Conservation (phyloP, 2,888 invertebrate species). For the Cerceris rybyensis region DNA sequence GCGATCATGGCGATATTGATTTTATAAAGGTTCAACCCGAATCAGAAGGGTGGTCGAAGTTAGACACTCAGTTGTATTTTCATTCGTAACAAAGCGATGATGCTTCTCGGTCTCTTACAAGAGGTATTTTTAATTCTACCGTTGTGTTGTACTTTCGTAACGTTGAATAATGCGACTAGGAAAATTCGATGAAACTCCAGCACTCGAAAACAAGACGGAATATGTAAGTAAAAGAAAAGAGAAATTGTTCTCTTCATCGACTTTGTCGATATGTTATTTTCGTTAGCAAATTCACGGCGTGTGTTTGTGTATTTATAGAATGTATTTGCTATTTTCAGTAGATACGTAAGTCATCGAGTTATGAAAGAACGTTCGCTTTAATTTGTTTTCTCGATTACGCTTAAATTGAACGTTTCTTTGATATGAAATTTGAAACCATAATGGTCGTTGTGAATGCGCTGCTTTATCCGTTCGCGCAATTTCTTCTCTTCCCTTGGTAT, state of each 20-base stretch:
- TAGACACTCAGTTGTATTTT: conserved; percentile 19
- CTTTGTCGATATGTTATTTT: no score
- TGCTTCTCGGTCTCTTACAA: background rate
- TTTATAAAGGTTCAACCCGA: conserved; percentile 39
- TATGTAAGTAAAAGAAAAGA: conserved; percentile 29
- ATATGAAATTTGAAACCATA: background rate
- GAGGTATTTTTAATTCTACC: background rate
- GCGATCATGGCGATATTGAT: conserved; percentile 58
- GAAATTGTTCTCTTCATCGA: background rate
- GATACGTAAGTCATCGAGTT: background rate
- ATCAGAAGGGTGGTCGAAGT: conserved; percentile 30
- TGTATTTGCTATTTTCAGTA: background rate
- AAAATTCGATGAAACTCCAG: conserved; percentile 11
- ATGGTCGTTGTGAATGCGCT: background rate
- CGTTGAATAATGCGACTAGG: conserved; percentile 28
- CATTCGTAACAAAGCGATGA: conserved; percentile 6
- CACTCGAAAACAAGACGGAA: conserved; percentile 11
- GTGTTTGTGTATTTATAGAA: background rate
- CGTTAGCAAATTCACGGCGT: no score
- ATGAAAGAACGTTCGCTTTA: background rate
- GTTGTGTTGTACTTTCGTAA: background rate
- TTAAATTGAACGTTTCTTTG: background rate
- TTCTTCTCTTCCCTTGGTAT: background rate
- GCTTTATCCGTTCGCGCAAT: background rate
- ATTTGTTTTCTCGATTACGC: background rate